phyloP scores from a whole-genome alignment of 2,888 invertebrate genomes.

The Dendrolimus pini region DNA sequence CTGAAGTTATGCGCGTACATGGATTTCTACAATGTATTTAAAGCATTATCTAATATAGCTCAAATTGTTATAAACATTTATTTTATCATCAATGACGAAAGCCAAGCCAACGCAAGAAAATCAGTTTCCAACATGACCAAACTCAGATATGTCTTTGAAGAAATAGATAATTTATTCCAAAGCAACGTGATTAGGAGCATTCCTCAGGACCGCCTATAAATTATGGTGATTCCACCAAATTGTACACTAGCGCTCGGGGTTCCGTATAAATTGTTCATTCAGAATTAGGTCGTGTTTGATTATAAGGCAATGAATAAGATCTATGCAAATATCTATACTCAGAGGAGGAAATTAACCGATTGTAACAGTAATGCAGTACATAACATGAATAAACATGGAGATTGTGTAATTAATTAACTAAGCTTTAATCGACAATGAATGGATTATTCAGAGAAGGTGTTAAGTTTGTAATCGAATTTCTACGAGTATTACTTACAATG shows the following conservation, averaged over 20 bases:
- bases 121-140: not conserved
- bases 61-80: too few relatives aligned
- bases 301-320: not conserved
- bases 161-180: conserved; percentile 13
- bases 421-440: too few relatives aligned
- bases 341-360: not conserved
- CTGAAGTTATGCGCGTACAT: too few relatives aligned
- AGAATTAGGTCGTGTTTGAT: not conserved
- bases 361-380: not conserved
- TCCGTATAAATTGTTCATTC: not conserved
- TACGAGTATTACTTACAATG: too few relatives aligned
- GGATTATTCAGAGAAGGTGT: too few relatives aligned
- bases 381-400: not conserved
- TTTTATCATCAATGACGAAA: not conserved
- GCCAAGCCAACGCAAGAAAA: not conserved
- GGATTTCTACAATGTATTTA: too few relatives aligned
- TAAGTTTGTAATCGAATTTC: too few relatives aligned
- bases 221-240: not conserved
- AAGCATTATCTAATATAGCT: too few relatives aligned
- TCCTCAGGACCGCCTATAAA: not conserved
- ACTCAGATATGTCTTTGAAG: conserved; percentile 1
- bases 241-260: not conserved
- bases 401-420: not conserved
- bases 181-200: not conserved
- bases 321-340: not conserved